These are phyloP conservation scores for Eptesicus fuscus DNA, from an alignment of 2,113 vertebrate genomes.

Conservation along the genomic window DNA sequence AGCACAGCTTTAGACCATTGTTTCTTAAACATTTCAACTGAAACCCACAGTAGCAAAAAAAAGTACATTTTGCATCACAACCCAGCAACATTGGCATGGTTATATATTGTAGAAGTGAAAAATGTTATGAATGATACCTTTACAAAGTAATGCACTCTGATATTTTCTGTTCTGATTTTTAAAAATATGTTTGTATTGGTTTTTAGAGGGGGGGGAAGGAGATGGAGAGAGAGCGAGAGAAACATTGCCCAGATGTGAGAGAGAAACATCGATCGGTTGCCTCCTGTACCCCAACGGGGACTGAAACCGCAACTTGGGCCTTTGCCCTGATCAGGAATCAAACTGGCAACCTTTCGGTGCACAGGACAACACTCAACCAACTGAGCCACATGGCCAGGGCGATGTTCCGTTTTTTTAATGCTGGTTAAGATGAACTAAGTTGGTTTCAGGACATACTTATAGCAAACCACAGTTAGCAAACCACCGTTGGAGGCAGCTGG, in stretches of 20 bases:
- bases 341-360: no score
- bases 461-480: not conserved
- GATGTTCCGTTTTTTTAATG: not conserved
- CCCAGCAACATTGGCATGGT: not conserved
- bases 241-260: not conserved
- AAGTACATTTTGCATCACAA: not conserved
- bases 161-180: not conserved
- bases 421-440: not conserved
- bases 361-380: no score
- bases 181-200: not conserved
- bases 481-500: not conserved
- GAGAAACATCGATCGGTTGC: not conserved
- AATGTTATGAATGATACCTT: not conserved
- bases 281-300: no score
- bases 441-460: not conserved
- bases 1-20: not conserved
- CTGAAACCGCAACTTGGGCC: no score
- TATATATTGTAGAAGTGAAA: not conserved
- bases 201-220: no score
- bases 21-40: not conserved
- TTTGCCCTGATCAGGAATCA: no score
- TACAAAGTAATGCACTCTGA: not conserved
- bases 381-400: not conserved
- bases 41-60: not conserved
- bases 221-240: not conserved